phyloP scores from a whole-genome alignment of 2,888 invertebrate species.

The Andrena camellia region DNA sequence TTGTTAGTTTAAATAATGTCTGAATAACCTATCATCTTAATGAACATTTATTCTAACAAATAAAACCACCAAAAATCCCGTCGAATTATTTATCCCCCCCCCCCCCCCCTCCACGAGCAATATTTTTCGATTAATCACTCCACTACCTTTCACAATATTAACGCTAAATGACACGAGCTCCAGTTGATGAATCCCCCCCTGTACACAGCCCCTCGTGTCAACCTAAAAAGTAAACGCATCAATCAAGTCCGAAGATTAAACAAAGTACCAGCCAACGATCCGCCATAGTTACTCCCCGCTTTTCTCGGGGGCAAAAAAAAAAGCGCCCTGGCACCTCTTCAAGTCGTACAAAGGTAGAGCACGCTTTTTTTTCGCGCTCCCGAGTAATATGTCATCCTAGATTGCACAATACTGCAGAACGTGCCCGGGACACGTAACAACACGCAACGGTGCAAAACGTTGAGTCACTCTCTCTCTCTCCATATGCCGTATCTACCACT shows the following conservation, averaged over 20 bases:
- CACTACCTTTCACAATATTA: background rate
- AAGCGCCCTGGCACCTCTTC: conserved; percentile 14
- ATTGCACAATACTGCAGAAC: conserved; percentile 61
- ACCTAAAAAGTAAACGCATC: conserved; percentile 1
- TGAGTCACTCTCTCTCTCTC: conserved; percentile 60
- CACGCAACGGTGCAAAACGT: conserved; percentile 59
- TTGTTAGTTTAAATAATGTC: background rate
- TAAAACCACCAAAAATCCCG: no score
- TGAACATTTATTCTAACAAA: no score
- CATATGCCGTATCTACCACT: conserved; percentile 59
- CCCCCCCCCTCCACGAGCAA: no score
- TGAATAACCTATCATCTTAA: no score
- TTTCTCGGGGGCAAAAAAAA: conserved; percentile 9
- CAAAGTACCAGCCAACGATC: conserved; percentile 9
- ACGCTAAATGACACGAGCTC: background rate
- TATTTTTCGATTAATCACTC: no score
- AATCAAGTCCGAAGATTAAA: conserved; percentile 1
- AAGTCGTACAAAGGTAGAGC: conserved; percentile 37
- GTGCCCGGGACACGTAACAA: conserved; percentile 57
- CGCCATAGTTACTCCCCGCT: background rate
- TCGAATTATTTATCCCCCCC: no score
- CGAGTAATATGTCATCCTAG: conserved; percentile 64
- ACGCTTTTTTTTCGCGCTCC: conserved; percentile 57
- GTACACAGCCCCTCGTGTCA: background rate
- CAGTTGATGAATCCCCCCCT: background rate